Evolutionary conservation across 1,140 invertebrate species (phyloP).

Genomic region (Temnothorax longispinosus): DNA sequence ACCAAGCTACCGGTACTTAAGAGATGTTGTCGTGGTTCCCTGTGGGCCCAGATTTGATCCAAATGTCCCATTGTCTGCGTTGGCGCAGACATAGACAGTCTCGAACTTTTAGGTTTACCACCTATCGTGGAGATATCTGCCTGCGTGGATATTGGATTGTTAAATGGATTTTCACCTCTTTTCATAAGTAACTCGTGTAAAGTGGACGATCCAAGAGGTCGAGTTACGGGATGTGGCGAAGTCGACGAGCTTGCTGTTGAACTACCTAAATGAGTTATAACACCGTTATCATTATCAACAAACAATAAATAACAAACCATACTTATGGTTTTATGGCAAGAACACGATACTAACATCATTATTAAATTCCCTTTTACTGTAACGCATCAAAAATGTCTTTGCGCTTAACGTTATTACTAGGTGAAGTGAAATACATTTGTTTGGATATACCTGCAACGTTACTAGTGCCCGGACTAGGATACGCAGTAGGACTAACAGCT

Average conservation of each 20-base stretch:
- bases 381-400: neutral
- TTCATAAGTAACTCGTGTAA: slow-evolving; percentile 90
- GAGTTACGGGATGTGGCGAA: slow-evolving; percentile 78
- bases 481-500: slow-evolving; percentile 79
- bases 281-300: neutral
- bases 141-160: slow-evolving; percentile 80
- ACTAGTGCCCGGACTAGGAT: slow-evolving; percentile 81
- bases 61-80: slow-evolving; percentile 89
- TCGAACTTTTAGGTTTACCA: slow-evolving; percentile 86
- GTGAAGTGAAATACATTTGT: slow-evolving; percentile 13
- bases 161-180: slow-evolving; percentile 85
- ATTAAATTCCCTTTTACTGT: neutral
- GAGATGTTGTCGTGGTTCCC: slow-evolving; percentile 93
- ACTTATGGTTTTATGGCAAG: neutral
- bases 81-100: slow-evolving; percentile 94
- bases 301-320: neutral
- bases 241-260: slow-evolving; percentile 84
- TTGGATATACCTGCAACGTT: slow-evolving; percentile 80
- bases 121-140: slow-evolving; percentile 80
- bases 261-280: slow-evolving; percentile 75
- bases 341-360: neutral
- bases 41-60: slow-evolving; percentile 93
- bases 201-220: slow-evolving; percentile 82
- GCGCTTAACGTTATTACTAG: neutral
- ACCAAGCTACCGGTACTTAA: slow-evolving; percentile 94